These are phyloP conservation scores for Drosophila bocki DNA, from an alignment of 1,140 invertebrate genomes.

Conservation along the genomic window DNA sequence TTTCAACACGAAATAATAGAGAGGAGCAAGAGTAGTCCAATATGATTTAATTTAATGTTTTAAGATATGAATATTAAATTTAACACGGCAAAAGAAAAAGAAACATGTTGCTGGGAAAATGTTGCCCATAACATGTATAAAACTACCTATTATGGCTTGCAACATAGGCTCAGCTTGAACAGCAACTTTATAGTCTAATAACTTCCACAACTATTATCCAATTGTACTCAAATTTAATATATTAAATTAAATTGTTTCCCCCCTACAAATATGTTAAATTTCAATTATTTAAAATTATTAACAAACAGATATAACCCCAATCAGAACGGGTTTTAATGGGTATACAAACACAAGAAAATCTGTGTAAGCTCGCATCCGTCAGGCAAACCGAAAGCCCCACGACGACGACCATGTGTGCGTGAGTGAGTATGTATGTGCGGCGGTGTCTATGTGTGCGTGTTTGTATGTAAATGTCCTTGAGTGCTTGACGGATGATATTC, in stretches of 20 bases:
- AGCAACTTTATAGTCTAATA: neutral
- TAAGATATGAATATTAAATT: neutral
- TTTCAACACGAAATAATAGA: neutral
- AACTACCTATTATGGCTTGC: neutral
- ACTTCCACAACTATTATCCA: neutral
- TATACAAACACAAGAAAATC: slow-evolving; percentile 65
- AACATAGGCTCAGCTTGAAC: neutral
- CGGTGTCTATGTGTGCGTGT: slow-evolving; percentile 44
- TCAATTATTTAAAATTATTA: neutral
- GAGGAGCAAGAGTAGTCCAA: neutral
- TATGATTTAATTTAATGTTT: neutral
- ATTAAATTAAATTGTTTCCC: neutral
- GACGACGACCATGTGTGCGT: slow-evolving; percentile 7
- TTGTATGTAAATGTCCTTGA: slow-evolving; percentile 85
- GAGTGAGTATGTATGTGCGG: slow-evolving; percentile 22
- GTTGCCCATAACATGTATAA: neutral
- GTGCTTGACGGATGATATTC: slow-evolving; percentile 82
- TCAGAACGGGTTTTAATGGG: slow-evolving; percentile 3
- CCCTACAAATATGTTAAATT: neutral
- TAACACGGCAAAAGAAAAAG: neutral
- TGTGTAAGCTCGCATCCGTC: slow-evolving; percentile 78
- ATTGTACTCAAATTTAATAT: neutral
- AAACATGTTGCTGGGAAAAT: neutral
- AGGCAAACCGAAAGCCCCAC: slow-evolving; percentile 70
- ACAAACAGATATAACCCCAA: neutral